These are phyloP conservation scores for Diphyllodes magnificus DNA, from an alignment of 2,113 vertebrate genomes.

Conservation along the genomic window DNA sequence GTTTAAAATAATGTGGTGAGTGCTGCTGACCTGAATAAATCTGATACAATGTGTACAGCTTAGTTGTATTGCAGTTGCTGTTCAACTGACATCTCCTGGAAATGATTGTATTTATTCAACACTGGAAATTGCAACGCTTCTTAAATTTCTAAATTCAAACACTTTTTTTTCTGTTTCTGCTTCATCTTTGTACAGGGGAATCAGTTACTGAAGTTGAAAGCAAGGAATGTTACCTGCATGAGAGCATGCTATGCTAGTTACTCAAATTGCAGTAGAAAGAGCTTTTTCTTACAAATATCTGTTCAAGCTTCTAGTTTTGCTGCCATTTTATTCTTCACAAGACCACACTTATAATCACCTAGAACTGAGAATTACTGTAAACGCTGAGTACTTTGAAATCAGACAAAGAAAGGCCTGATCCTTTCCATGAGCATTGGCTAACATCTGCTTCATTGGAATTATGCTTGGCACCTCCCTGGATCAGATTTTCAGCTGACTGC, in stretches of 20 bases:
- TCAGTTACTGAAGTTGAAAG: neutral
- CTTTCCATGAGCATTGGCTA: neutral
- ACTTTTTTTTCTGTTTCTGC: neutral
- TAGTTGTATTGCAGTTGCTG: neutral
- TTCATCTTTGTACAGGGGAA: neutral
- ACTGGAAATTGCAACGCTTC: neutral
- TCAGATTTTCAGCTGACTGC: neutral
- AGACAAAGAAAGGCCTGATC: neutral
- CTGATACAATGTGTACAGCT: neutral
- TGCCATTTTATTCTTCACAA: neutral
- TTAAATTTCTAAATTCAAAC: neutral
- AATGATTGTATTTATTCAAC: neutral
- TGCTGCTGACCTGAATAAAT: neutral
- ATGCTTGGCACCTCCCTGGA: neutral
- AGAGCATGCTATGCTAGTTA: neutral
- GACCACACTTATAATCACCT: neutral
- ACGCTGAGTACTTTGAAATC: neutral
- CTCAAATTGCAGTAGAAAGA: neutral
- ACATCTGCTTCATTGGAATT: neutral
- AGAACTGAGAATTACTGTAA: neutral
- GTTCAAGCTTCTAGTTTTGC: neutral
- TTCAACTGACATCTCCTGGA: neutral
- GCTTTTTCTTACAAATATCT: neutral
- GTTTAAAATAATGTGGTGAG: neutral
- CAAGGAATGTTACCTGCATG: neutral